Percentiles rank a stretch among this genome's conserved stretches.
Evolutionary conservation across 2,888 invertebrate genomes (phyloP).

Genomic region (Timema cristinae): DNA sequence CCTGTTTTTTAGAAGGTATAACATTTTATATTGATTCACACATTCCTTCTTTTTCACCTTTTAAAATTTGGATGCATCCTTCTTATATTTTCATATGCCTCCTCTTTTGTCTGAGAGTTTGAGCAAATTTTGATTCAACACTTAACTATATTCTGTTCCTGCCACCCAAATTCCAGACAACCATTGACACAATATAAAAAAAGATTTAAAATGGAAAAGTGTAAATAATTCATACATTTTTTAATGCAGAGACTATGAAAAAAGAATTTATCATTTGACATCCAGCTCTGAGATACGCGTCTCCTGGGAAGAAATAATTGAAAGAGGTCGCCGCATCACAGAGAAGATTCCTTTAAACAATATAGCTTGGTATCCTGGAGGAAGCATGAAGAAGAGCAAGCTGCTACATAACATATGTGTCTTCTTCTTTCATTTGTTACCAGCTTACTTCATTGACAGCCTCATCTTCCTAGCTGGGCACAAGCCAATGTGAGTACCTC

Average conservation of each 20-base stretch:
- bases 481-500: slow-evolving; percentile 73
- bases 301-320: slow-evolving; percentile 86
- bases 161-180: not conserved
- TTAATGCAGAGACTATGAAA: slow-evolving; percentile 49
- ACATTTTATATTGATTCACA: too few relatives aligned
- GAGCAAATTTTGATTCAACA: too few relatives aligned
- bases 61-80: too few relatives aligned
- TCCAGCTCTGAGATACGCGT: slow-evolving; percentile 69
- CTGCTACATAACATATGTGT: slow-evolving; percentile 76
- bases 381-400: slow-evolving; percentile 78
- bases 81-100: too few relatives aligned
- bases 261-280: slow-evolving; percentile 67
- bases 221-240: slow-evolving; percentile 10
- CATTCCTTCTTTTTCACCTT: too few relatives aligned
- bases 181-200: not conserved
- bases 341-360: slow-evolving; percentile 82
- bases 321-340: slow-evolving; percentile 67
- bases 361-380: slow-evolving; percentile 82
- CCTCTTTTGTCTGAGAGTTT: too few relatives aligned
- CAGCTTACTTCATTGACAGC: slow-evolving; percentile 80
- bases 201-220: not conserved
- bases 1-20: too few relatives aligned
- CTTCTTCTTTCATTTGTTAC: slow-evolving; percentile 84
- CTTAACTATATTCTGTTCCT: not conserved
- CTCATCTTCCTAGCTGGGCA: slow-evolving; percentile 75